phyloP scores from a whole-genome alignment of 2,113 vertebrate genomes.

The Stigmatopora argus region DNA sequence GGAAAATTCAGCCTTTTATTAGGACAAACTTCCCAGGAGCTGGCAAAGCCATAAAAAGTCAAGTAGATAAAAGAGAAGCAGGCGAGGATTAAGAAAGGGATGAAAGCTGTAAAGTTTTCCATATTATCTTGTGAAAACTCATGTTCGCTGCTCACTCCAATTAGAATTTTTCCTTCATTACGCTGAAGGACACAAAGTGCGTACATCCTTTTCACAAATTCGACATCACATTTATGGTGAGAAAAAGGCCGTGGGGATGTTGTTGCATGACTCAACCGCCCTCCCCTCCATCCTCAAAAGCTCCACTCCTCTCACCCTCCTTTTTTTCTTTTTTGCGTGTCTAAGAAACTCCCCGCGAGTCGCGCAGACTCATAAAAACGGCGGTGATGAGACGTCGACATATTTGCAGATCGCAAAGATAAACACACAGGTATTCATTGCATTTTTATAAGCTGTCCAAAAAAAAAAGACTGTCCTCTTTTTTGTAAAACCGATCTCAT shows the following conservation, averaged over 20 bases:
- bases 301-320: slow-evolving; percentile 1
- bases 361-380: slow-evolving; percentile 69
- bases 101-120: slow-evolving; percentile 76
- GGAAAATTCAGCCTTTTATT: slow-evolving; percentile 55
- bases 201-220: slow-evolving; percentile 4
- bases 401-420: slow-evolving; percentile 73
- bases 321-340: slow-evolving; percentile 58
- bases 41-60: slow-evolving; percentile 73
- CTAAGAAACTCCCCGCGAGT: slow-evolving; percentile 62
- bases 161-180: slow-evolving; percentile 65
- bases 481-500: slow-evolving; percentile 8
- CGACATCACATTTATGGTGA: neutral
- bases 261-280: slow-evolving; percentile 44
- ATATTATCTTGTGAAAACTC: slow-evolving; percentile 75
- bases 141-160: slow-evolving; percentile 59
- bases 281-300: neutral
- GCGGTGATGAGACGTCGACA: slow-evolving; percentile 69
- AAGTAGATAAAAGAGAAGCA: slow-evolving; percentile 74
- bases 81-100: slow-evolving; percentile 69
- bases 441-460: slow-evolving; percentile 71
- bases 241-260: slow-evolving; percentile 28
- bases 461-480: slow-evolving; percentile 54
- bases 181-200: slow-evolving; percentile 49
- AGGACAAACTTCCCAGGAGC: slow-evolving; percentile 75
- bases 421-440: slow-evolving; percentile 77